Conservation (phyloP, 2,113 vertebrate species). For the Tyrannus savana region DNA sequence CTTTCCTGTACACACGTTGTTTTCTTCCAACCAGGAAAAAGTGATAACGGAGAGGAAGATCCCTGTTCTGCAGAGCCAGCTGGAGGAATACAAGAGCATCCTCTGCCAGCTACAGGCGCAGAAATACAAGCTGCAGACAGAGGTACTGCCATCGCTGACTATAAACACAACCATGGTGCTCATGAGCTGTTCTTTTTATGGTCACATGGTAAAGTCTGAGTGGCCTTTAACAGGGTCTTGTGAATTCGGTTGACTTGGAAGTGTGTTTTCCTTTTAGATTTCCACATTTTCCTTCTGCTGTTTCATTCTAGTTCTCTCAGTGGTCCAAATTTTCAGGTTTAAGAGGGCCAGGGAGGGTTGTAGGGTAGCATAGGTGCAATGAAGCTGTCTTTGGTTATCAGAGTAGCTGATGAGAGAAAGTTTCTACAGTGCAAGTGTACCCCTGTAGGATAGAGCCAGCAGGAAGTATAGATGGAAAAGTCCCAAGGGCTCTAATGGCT, state of each 20-base stretch:
- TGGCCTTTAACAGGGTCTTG: not conserved
- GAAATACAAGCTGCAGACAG: conserved; percentile 85
- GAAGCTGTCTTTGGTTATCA: not conserved
- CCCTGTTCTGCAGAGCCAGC: conserved; percentile 80
- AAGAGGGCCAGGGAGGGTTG: not conserved
- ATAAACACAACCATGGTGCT: not conserved
- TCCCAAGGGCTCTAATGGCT: not conserved
- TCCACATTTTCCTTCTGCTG: not conserved
- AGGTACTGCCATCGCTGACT: conserved; percentile 72
- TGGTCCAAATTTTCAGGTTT: not conserved
- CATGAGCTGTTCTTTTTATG: not conserved
- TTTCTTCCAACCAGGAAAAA: conserved; percentile 80
- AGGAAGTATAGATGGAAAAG: not conserved
- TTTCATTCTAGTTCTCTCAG: not conserved
- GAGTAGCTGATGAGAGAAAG: not conserved
- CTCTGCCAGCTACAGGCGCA: conserved; percentile 87
- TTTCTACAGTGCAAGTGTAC: not conserved
- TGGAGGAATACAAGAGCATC: conserved; percentile 88
- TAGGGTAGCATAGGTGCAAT: accelerated
- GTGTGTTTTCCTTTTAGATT: not conserved
- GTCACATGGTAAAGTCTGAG: not conserved
- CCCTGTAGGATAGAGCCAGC: not conserved
- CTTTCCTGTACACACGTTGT: not conserved
- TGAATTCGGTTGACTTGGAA: not conserved
- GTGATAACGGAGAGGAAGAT: conserved; percentile 82